Evolutionary conservation across 2,888 invertebrate species (phyloP), one percentile per base, ranked within the genome.

Genomic region (Oithona nana): DNA sequence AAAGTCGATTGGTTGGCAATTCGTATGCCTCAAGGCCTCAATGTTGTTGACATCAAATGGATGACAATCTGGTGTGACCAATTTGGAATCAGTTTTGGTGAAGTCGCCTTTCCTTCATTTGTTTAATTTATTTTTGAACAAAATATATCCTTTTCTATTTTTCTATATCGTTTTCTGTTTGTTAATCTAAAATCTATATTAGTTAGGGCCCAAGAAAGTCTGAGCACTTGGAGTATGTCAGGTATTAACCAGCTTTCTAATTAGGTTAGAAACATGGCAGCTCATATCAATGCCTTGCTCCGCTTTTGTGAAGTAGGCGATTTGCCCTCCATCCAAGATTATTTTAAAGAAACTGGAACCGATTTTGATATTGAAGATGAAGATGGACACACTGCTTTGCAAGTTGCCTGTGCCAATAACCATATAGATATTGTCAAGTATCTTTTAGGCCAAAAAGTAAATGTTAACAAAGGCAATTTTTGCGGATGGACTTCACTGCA

Each of bases 391-490:
- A 24, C 54, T 16, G 26, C 24, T 20, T 11, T 54, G 26, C 54
- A 54, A 54, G 54, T 26, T 20, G 54, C 54, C 13, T 20, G 24
- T 24, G 54, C 54, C 54, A 54, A 54, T 54, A 26, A 54, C 26
- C 54, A 54, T 16, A 26, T 54, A 26, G 54, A 54, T 2, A 54
- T 54, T 24, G 54, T 54, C 22, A 54, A 20, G 54, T 24, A 24
- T 6, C 24, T 54, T 2, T 24, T 54, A 16, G 26, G 13, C 13
- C 20, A 54, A 26, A 26, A 26, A 3, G 54, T 26, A 16, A 54
- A 54, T 22, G 24, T 26, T 2, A 26, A 54, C 26, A 24, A 16
- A 11, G 26, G 54, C 26, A 54, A 54, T 54, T 24, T 4, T 24
- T 24, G 24, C 26, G 54, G 54, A 2, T 54, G 54, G 54, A 26